Conservation (phyloP, 2,888 invertebrate species). For the Polyploca ridens region DNA sequence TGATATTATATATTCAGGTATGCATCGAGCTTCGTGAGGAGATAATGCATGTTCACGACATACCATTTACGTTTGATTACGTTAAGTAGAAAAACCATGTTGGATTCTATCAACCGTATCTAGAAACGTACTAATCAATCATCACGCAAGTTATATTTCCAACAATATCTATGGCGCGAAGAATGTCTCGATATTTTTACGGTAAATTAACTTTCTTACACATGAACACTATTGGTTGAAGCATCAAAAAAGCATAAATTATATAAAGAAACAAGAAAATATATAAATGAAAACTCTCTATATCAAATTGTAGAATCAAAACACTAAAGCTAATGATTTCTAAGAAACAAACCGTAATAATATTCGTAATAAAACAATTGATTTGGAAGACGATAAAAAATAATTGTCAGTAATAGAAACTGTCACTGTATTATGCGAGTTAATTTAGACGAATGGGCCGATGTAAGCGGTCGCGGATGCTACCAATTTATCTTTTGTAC, state of each 20-base stretch:
- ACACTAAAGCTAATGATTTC: background rate
- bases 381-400: conserved; percentile 37
- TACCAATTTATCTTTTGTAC: conserved; percentile 56
- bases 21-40: conserved; percentile 7
- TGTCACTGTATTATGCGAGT: conserved; percentile 50
- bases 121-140: conserved; percentile 35
- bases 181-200: background rate
- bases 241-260: background rate
- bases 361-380: conserved; percentile 21
- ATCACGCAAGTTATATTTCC: conserved; percentile 14
- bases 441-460: conserved; percentile 54
- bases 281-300: background rate
- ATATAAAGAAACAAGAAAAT: background rate
- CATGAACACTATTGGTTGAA: background rate
- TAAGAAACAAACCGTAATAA: background rate
- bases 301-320: background rate
- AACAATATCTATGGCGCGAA: background rate
- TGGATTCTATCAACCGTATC: conserved; percentile 30
- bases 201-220: background rate
- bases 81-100: conserved; percentile 33
- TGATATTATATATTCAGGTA: conserved; percentile 13
- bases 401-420: conserved; percentile 52
- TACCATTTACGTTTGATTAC: conserved; percentile 43
- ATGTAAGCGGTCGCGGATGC: conserved; percentile 54
- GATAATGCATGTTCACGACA: conserved; percentile 13